phyloP scores from a whole-genome alignment of 2,113 vertebrate species.

The Daphoenositta chrysoptera region DNA sequence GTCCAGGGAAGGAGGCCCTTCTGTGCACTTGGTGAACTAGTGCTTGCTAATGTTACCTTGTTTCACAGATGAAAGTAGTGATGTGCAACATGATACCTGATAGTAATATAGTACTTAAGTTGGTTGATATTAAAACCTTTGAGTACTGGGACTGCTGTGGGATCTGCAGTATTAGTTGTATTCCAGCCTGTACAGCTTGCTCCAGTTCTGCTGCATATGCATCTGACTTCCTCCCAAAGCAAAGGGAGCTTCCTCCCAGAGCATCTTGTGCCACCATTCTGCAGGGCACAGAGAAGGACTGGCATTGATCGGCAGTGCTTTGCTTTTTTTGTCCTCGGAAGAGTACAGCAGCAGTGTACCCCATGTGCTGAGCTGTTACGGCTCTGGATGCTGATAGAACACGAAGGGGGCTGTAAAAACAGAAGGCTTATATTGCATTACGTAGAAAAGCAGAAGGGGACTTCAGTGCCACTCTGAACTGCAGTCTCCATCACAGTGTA shows the following conservation, averaged over 20 bases:
- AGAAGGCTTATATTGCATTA: not conserved
- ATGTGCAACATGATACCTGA: not conserved
- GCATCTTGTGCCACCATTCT: not conserved
- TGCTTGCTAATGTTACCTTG: not conserved
- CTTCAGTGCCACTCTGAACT: not conserved
- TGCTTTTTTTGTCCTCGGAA: not conserved
- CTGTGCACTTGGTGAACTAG: not conserved
- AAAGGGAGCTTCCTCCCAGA: not conserved
- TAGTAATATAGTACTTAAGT: not conserved
- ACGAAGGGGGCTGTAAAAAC: not conserved
- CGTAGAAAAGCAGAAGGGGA: not conserved
- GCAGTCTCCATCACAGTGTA: not conserved
- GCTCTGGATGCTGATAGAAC: not conserved
- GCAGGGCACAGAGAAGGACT: not conserved
- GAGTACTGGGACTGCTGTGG: not conserved
- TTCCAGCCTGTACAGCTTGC: not conserved
- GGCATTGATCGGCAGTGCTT: not conserved
- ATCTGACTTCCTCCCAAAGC: not conserved
- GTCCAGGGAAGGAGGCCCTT: not conserved
- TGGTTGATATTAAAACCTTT: not conserved
- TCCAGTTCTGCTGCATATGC: not conserved
- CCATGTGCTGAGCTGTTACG: rapidly evolving
- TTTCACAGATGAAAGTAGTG: not conserved
- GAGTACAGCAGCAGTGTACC: not conserved
- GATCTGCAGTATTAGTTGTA: not conserved